phyloP scores from a whole-genome alignment of 2,797 vertebrate species.

The Petrocephalus schoutedeni region DNA sequence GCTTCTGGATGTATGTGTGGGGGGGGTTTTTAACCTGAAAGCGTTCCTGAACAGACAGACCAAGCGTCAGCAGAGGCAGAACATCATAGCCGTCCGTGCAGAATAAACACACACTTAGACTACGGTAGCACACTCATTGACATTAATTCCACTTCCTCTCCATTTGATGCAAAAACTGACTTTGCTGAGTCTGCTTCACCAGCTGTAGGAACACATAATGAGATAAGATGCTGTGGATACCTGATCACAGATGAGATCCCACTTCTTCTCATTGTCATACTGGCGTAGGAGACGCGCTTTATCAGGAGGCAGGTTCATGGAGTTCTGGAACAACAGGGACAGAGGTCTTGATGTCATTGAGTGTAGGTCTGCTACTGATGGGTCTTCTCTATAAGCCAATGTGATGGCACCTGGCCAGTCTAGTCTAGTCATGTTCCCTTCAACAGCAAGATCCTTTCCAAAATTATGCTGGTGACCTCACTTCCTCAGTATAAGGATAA shows the following conservation, averaged over 20 bases:
- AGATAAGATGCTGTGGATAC: conserved; percentile 40
- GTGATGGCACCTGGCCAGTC: neutral
- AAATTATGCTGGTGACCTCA: conserved; percentile 50
- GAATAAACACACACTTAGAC: neutral
- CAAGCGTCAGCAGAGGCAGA: neutral
- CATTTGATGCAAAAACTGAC: neutral
- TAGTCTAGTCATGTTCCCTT: neutral
- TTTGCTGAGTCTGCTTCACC: neutral
- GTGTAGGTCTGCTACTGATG: neutral
- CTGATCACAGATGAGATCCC: conserved; percentile 88
- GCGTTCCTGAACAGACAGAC: conserved; percentile 70
- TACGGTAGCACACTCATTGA: neutral
- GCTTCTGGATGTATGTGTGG: conserved; percentile 92
- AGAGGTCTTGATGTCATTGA: neutral
- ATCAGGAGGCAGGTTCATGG: conserved; percentile 88
- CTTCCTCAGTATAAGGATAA: conserved; percentile 44
- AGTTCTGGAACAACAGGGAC: conserved; percentile 69
- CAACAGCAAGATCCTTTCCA: conserved; percentile 23
- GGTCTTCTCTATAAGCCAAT: neutral
- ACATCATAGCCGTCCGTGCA: neutral
- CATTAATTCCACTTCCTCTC: neutral
- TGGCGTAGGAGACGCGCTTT: conserved; percentile 86
- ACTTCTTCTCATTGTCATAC: conserved; percentile 94
- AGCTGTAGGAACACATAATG: neutral
- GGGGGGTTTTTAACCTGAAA: conserved; percentile 99